Evolutionary conservation across 2,113 vertebrate genomes (phyloP), one percentile per base, ranked within the genome.

Genomic region (Eptesicus fuscus): DNA sequence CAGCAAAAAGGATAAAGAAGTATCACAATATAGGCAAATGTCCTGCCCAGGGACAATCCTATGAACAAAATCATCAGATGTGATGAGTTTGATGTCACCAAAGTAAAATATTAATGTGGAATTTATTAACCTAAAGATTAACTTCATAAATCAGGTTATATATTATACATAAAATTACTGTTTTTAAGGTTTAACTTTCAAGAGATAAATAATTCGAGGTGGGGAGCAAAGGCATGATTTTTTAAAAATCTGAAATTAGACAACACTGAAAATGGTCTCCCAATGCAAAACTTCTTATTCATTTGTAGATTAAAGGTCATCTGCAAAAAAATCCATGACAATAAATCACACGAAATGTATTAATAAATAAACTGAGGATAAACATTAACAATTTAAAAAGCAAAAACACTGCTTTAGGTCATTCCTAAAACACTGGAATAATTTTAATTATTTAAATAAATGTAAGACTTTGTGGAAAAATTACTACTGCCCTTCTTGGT

Each of bases 201-300:
- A 84, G 90, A 92, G 35, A 88, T 69, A 92, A 95, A 84, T 61
- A 94, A 96, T 76, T 94, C 69, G 65, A 87, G 16, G 22, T 65
- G 6, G 30, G 47, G 9, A 18, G 16, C 4, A 47, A 84, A 90
- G 91, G 18, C 16, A 73, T 18, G 5, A 83, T 70, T 83, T 94
- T 47, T 86, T 42, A 92, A 95, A 95, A 87, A 83, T 76, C 32
- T 84, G 30, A 95, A 94, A 86, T 65, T 56, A 70, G 32, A 10
- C 13, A 80, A 94, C 20, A 94, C 1, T 93, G 69, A 91, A 94
- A 90, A 91, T 59, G 18, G 22, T 53, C 78, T 30, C 23, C 37
- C 23, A 79, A 87, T 42, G 70, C 17, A 85, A 92, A 88, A 89
- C 77, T 87, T 87, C 61, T 80, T 49, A 79, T 1, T 70, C 13